phyloP scores from a whole-genome alignment of 1,140 invertebrate genomes.

The Lepidurus couesii region DNA sequence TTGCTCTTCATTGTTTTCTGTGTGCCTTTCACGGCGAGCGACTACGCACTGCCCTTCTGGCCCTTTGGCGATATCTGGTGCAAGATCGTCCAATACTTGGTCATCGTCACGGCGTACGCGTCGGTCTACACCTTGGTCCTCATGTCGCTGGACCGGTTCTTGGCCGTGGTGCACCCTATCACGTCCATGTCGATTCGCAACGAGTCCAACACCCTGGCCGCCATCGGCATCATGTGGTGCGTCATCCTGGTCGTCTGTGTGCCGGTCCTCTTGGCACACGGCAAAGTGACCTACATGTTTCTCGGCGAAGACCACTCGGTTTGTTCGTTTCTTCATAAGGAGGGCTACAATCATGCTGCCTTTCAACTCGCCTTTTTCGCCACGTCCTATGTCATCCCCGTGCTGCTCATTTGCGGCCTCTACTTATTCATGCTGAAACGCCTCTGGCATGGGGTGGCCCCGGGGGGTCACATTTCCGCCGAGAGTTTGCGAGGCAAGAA shows the following conservation, averaged over 20 bases:
- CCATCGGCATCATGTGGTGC: slow-evolving; percentile 71
- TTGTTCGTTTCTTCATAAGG: slow-evolving; percentile 58
- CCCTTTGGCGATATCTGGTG: slow-evolving; percentile 87
- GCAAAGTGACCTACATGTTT: slow-evolving; percentile 61
- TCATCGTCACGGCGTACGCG: slow-evolving; percentile 84
- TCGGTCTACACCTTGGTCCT: slow-evolving; percentile 90
- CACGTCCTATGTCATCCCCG: slow-evolving; percentile 75
- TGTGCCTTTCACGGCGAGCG: slow-evolving; percentile 85
- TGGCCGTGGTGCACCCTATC: slow-evolving; percentile 91
- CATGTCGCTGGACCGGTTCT: slow-evolving; percentile 89
- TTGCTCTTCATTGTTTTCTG: slow-evolving; percentile 92
- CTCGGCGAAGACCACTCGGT: slow-evolving; percentile 54
- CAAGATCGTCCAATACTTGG: slow-evolving; percentile 75
- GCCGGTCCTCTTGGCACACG: slow-evolving; percentile 71
- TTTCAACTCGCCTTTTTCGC: slow-evolving; percentile 76
- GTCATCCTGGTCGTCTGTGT: slow-evolving; percentile 68
- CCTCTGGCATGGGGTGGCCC: slow-evolving; percentile 72
- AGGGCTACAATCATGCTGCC: slow-evolving; percentile 61
- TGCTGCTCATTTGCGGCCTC: slow-evolving; percentile 78
- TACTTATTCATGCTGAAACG: slow-evolving; percentile 86
- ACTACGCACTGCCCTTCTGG: slow-evolving; percentile 81
- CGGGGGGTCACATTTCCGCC: slow-evolving; percentile 61
- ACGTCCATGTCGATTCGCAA: slow-evolving; percentile 81
- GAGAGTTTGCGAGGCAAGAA: slow-evolving; percentile 75
- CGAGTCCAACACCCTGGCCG: slow-evolving; percentile 71